These are phyloP conservation scores for Scolopax mira DNA, from an alignment of 2,113 vertebrate genomes.

Conservation along the genomic window DNA sequence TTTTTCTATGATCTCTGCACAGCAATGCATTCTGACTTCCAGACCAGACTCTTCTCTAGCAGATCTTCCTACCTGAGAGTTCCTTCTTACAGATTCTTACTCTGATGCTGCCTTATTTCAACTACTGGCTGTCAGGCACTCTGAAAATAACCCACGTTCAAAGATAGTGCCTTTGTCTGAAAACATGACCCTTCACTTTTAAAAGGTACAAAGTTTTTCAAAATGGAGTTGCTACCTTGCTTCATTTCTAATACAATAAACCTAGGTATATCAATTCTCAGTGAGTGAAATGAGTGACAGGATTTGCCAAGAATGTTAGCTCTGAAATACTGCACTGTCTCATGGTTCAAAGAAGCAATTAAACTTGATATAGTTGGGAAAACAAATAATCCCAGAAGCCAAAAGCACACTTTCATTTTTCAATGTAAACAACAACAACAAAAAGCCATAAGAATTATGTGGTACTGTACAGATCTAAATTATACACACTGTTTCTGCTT, in stretches of 20 bases:
- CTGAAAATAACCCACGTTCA: background rate
- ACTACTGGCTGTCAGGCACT: background rate
- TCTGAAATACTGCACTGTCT: background rate
- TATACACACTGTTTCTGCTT: background rate
- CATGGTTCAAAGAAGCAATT: constrained; percentile 13
- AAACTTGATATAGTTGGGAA: constrained; percentile 31
- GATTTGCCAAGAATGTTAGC: background rate
- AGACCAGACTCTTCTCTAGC: background rate
- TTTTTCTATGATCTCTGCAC: background rate
- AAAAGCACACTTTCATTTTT: background rate
- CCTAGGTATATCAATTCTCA: background rate
- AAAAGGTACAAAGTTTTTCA: background rate
- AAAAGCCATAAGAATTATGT: background rate
- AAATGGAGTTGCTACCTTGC: background rate
- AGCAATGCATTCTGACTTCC: background rate
- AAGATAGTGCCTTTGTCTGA: background rate
- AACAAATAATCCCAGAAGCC: constrained; percentile 34
- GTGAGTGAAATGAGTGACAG: constrained; percentile 7
- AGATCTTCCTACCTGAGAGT: background rate
- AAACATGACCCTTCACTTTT: background rate
- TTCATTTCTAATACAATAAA: background rate
- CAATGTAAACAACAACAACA: background rate
- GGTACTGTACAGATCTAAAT: background rate
- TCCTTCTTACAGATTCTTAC: background rate
- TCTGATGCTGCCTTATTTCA: background rate